Base-by-base conservation (phyloP, 2,113 vertebrate species). In the Promerops cafer region DNA sequence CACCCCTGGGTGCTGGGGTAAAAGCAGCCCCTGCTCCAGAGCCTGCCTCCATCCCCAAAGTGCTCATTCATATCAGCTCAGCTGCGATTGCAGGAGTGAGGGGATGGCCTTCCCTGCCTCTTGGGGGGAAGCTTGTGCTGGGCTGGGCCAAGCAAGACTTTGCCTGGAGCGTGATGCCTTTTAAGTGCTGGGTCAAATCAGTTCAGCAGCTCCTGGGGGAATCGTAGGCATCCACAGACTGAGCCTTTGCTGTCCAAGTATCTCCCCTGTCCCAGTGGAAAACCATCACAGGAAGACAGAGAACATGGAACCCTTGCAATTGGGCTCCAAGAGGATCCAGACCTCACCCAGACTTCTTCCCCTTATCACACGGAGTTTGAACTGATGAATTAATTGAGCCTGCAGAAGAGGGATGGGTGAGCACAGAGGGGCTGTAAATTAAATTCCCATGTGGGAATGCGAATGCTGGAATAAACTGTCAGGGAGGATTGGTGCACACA, bases 11-110 rank as follows among this genome's bases (percentile, higher is more conserved):
- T 35, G 71, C 16, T 33, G 69, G 78, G 49, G 5, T 28, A 13
- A 11, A 45, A 72, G 45, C 39, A 39, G 15, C 53, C 24, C 16
- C 10, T 27, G 11, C 69, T 47, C 45, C 2, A 2, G 68, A 74
- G 28, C 45, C 52, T 7, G 2, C 37, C 31, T 8, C 13, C 0
- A 7, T 18, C 24, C 42, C 56, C 33, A 3, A 8, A 30, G 18
- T 19, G 27, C 37, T 39, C 4, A 0, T 18, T 14, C 5, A 2
- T 2, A 4, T 3, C 6, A 7, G 31, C 50, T 26, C 5, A 3
- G 31, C 8, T 50, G 9, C 0, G 4, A 4, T 8, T 16, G 1
- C 39, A 71, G 37, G 6, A 59, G 35, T 0, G 10, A 49, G 50
- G 50, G 2, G 22, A 5, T 30, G 71, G 17, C 26, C 17, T 65